Conservation (phyloP, 2,888 invertebrate genomes). For the Leptogaster cylindrica region DNA sequence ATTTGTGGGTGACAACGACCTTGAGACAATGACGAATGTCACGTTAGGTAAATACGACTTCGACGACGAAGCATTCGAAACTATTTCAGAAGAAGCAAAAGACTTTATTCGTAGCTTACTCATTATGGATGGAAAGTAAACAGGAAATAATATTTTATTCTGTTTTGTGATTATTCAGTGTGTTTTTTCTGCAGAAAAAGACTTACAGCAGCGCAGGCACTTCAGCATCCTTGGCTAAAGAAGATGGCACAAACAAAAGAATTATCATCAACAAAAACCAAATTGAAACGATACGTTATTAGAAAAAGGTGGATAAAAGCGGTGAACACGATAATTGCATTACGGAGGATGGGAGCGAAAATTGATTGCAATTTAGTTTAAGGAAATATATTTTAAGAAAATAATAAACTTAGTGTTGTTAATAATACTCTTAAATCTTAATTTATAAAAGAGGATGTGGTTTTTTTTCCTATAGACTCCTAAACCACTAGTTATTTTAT, state of each 20-base stretch:
- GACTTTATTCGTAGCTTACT: constrained; percentile 89
- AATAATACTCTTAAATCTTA: too few relatives aligned
- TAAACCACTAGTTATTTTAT: too few relatives aligned
- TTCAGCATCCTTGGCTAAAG: constrained; percentile 82
- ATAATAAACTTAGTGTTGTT: too few relatives aligned
- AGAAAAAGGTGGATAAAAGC: constrained; percentile 91
- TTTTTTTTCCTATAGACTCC: too few relatives aligned
- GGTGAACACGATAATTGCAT: constrained; percentile 84
- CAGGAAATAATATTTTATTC: too few relatives aligned
- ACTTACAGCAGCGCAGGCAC: constrained; percentile 72
- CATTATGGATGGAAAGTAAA: constrained; percentile 86
- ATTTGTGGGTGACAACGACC: constrained; percentile 93
- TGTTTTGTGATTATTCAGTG: too few relatives aligned
- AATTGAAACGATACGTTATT: constrained; percentile 86
- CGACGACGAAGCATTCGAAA: constrained; percentile 90
- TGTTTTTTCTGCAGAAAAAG: constrained; percentile 69
- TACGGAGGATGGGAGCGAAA: constrained; percentile 85
- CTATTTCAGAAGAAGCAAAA: constrained; percentile 88
- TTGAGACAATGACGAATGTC: constrained; percentile 94
- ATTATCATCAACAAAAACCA: constrained; percentile 76
- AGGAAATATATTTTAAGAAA: too few relatives aligned
- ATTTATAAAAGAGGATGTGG: too few relatives aligned
- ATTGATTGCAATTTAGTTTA: constrained; percentile 66
- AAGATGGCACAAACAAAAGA: constrained; percentile 69
- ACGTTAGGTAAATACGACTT: constrained; percentile 92